Percentiles rank a stretch among this genome's conserved stretches.
These are phyloP conservation scores for Gymnocephalus cernua DNA, from an alignment of 2,113 vertebrate species.

Conservation along the genomic window DNA sequence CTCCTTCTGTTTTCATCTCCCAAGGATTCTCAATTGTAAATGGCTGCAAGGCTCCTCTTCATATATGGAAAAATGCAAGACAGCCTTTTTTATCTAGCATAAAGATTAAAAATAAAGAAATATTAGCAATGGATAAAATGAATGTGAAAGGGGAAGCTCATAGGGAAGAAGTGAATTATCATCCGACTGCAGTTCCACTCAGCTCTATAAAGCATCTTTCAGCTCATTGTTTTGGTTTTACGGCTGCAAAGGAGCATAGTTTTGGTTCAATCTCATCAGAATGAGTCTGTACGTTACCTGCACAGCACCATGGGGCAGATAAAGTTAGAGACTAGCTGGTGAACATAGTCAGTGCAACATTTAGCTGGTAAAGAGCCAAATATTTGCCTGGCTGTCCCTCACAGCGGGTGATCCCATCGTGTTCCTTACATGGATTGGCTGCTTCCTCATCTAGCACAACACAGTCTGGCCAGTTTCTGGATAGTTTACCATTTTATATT, in stretches of 20 bases:
- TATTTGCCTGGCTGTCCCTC: not conserved
- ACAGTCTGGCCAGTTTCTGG: not conserved
- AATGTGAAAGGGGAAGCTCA: not conserved
- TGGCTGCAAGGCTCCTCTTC: slow-evolving; percentile 41
- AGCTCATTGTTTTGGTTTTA: not conserved
- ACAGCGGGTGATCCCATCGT: not conserved
- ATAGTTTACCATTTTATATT: not conserved
- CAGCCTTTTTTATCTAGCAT: slow-evolving; percentile 30
- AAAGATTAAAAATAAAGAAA: slow-evolving; percentile 21
- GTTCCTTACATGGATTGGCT: not conserved
- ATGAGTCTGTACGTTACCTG: too few species aligned
- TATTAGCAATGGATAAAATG: not conserved
- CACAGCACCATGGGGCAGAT: not conserved
- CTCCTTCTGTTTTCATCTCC: slow-evolving; percentile 43
- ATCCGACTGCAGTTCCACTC: not conserved
- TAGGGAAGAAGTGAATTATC: not conserved
- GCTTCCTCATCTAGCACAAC: not conserved
- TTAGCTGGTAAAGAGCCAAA: not conserved
- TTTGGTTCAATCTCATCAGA: not conserved
- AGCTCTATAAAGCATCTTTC: not conserved
- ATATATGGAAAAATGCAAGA: slow-evolving; percentile 12
- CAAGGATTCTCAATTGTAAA: slow-evolving; percentile 66
- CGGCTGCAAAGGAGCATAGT: not conserved
- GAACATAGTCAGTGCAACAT: not conserved
- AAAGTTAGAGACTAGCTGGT: not conserved